phyloP scores from a whole-genome alignment of 2,797 vertebrate species.

The Rhynchonycteris naso region DNA sequence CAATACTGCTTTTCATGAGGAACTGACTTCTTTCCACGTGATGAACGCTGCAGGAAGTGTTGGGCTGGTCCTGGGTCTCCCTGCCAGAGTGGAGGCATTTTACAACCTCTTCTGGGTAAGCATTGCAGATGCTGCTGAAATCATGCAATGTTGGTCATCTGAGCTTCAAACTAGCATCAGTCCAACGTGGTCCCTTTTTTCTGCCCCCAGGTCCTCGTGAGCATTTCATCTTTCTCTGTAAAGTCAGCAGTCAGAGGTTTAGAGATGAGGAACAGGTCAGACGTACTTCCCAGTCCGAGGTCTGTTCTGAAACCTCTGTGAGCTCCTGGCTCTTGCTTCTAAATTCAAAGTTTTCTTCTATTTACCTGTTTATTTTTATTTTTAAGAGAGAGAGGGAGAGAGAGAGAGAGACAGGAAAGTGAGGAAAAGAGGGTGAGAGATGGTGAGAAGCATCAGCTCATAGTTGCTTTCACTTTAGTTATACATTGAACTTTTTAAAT shows the following conservation, averaged over 20 bases:
- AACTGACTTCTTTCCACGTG: background rate
- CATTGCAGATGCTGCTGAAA: fast-evolving
- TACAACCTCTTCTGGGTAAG: background rate
- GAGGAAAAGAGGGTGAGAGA: no score
- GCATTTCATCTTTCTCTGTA: background rate
- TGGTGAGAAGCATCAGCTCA: no score
- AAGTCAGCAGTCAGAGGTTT: background rate
- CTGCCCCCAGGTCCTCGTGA: background rate
- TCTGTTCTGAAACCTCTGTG: background rate
- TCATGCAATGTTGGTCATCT: background rate
- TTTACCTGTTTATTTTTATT: no score
- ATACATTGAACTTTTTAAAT: no score
- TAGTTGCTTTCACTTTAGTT: no score
- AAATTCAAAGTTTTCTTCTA: background rate
- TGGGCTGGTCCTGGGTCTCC: no score
- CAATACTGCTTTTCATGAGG: background rate
- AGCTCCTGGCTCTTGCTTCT: background rate
- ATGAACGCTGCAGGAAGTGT: background rate
- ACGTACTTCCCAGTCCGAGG: background rate
- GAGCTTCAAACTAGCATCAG: background rate
- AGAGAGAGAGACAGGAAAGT: no score
- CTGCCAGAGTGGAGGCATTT: fast-evolving
- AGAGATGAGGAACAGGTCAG: background rate
- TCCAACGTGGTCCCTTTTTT: background rate
- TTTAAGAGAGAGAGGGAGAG: no score